phyloP scores from a whole-genome alignment of 2,888 invertebrate species.

The Chymomyza caudatula region DNA sequence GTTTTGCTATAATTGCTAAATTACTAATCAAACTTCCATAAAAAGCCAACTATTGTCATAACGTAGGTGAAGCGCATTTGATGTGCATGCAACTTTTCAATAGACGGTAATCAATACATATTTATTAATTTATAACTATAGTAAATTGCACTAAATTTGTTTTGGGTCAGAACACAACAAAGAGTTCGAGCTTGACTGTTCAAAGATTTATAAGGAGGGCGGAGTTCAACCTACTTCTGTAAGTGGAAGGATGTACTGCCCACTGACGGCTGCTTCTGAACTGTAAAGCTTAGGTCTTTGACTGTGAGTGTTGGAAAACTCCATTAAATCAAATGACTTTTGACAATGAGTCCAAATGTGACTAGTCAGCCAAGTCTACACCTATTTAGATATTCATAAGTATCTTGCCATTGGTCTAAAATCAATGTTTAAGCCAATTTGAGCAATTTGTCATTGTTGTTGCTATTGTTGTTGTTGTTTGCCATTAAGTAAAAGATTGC shows the following conservation, averaged over 20 bases:
- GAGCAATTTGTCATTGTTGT: background rate
- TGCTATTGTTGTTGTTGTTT: conserved; percentile 12
- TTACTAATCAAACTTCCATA: too few relatives aligned
- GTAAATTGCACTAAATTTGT: conserved; percentile 44
- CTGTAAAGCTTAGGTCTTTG: too few relatives aligned
- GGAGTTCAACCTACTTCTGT: background rate
- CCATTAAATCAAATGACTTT: background rate
- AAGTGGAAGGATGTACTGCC: background rate
- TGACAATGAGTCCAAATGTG: background rate
- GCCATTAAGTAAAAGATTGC: conserved; percentile 31
- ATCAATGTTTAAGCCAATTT: too few relatives aligned
- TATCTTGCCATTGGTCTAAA: too few relatives aligned
- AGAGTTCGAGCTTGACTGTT: background rate
- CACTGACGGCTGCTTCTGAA: background rate
- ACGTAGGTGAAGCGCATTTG: background rate
- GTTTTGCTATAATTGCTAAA: too few relatives aligned
- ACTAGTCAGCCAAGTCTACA: background rate
- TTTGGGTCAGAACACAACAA: conserved; percentile 17
- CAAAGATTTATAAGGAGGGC: background rate
- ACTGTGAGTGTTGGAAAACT: background rate
- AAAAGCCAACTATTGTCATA: background rate
- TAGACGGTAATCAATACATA: conserved; percentile 10
- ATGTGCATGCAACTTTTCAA: background rate
- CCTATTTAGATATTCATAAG: background rate
- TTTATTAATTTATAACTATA: conserved; percentile 44